Conservation (phyloP, 2,888 invertebrate genomes). For the Heliconius sara region DNA sequence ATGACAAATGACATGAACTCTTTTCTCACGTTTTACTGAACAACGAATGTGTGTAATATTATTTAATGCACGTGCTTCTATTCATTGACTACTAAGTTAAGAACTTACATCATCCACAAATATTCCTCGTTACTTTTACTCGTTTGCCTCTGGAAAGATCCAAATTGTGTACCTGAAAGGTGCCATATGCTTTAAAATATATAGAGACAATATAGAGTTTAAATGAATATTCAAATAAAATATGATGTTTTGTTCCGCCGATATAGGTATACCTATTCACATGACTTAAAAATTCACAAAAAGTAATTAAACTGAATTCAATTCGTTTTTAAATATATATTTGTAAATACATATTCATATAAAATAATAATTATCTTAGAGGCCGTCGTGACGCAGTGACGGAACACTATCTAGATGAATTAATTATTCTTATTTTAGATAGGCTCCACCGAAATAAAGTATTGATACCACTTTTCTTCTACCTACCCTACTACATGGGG, state of each 20-base stretch:
- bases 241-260: no score
- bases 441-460: no score
- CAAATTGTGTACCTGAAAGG: slow-evolving; percentile 65
- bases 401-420: neutral
- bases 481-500: no score
- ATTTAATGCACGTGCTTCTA: neutral
- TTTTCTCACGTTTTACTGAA: neutral
- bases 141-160: slow-evolving; percentile 62
- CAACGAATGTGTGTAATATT: neutral
- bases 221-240: no score
- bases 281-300: no score
- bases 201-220: no score
- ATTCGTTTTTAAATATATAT: neutral
- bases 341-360: neutral
- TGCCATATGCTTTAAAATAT: neutral
- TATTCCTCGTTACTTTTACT: slow-evolving; percentile 77
- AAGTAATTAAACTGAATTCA: no score
- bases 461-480: no score
- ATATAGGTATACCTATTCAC: no score
- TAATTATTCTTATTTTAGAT: neutral
- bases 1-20: neutral
- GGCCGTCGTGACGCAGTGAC: neutral
- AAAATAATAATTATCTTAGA: neutral
- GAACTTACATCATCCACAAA: slow-evolving; percentile 79
- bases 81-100: slow-evolving; percentile 9